Evolutionary conservation across 2,797 vertebrate genomes (phyloP), one percentile per base, ranked within the genome.

Genomic region (Trachurus trachurus): DNA sequence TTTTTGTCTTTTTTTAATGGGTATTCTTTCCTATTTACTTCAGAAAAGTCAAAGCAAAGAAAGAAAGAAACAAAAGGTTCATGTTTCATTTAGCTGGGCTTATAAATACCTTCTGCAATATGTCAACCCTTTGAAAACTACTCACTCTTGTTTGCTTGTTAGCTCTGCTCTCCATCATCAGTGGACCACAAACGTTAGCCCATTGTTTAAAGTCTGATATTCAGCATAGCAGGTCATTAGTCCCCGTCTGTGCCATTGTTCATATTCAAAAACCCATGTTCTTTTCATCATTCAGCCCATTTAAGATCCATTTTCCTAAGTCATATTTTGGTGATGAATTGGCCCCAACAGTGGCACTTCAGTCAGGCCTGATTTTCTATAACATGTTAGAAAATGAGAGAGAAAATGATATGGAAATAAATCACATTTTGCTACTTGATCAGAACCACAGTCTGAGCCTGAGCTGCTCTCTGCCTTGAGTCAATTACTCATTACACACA

Each of bases 401-500:
- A 76, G 91, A 93, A 94, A 95, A 94, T 94, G 83, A 95, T 95
- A 95, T 94, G 92, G 88, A 93, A 95, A 96, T 95, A 95, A 95
- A 95, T 95, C 93, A 95, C 93, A 95, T 94, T 95, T 89, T 81
- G 87, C 90, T 92, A 93, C 93, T 94, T 95, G 93, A 95, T 96
- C 95, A 91, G 92, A 93, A 93, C 86, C 88, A 82, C 87, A 93
- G 91, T 86, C 87, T 83, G 85, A 90, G 91, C 86, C 81, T 74
- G 88, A 90, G 87, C 93, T 85, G 90, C 91, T 93, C 92, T 89
- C 93, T 91, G 91, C 88, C 91, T 93, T 91, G 91, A 96, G 94
- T 96, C 95, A 96, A 95, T 96, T 95, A 96, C 94, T 95, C 95
- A 95, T 95, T 96, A 95, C 94, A 93, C 92, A 90, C 85, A 88